A percentile compares a stretch with the other conserved stretches of the same genome.
Evolutionary conservation across 2,888 invertebrate species (phyloP).

Genomic region (Dynastes hyllus): DNA sequence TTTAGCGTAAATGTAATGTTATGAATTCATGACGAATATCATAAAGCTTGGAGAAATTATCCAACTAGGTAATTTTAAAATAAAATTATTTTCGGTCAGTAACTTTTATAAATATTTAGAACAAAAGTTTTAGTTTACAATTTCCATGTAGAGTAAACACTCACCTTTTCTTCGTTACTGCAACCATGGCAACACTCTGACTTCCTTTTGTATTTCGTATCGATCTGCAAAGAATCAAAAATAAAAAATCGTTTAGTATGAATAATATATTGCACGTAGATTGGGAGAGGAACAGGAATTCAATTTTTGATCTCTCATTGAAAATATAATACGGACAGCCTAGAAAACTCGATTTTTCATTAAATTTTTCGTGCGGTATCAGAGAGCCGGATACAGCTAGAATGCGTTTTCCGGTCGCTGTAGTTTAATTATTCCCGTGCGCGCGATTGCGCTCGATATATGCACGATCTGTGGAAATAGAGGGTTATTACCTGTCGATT

Average conservation of each 20-base stretch:
- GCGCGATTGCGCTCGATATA: not conserved
- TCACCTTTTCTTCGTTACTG: slow-evolving; percentile 91
- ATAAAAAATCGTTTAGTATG: slow-evolving; percentile 15
- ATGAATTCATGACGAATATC: too few relatives aligned
- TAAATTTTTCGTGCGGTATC: not conserved
- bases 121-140: too few relatives aligned
- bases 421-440: not conserved
- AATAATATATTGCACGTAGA: too few relatives aligned
- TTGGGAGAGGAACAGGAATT: not conserved
- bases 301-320: not conserved
- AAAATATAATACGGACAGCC: not conserved
- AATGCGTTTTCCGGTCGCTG: not conserved
- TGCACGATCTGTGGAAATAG: not conserved
- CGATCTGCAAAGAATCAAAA: slow-evolving; percentile 74
- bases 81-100: too few relatives aligned
- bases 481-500: not conserved
- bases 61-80: too few relatives aligned
- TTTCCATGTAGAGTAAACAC: slow-evolving; percentile 60
- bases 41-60: too few relatives aligned
- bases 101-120: too few relatives aligned
- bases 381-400: not conserved
- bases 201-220: slow-evolving; percentile 85
- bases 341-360: not conserved
- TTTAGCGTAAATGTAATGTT: too few relatives aligned
- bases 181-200: slow-evolving; percentile 85